A percentile compares a stretch with the other conserved stretches of the same genome.
phyloP scores from a whole-genome alignment of 1,140 invertebrate species.

The Heliconius hewitsoni region DNA sequence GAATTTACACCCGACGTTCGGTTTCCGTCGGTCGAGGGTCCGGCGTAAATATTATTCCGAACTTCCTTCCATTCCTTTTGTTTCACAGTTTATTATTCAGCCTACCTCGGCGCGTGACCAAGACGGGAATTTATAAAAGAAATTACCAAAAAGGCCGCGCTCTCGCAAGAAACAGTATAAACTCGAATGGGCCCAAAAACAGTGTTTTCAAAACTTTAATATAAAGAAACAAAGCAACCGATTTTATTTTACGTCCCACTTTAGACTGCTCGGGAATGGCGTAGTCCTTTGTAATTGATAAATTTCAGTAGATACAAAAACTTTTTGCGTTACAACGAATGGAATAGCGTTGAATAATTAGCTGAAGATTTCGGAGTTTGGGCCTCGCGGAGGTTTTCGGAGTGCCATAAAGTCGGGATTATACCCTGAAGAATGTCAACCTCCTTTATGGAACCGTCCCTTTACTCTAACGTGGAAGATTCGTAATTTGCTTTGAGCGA shows the following conservation, averaged over 20 bases:
- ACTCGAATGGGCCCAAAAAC: slow-evolving; percentile 50
- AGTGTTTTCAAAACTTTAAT: slow-evolving; percentile 61
- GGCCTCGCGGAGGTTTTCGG: slow-evolving; percentile 38
- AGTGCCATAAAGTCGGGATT: slow-evolving; percentile 61
- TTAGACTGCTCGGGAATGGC: slow-evolving; percentile 52
- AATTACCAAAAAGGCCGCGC: slow-evolving; percentile 46
- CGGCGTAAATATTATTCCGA: slow-evolving; percentile 71
- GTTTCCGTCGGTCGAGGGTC: slow-evolving; percentile 59
- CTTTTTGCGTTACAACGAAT: slow-evolving; percentile 49
- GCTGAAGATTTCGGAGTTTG: slow-evolving; percentile 44
- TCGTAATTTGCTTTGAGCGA: slow-evolving; percentile 72
- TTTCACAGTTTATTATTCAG: slow-evolving; percentile 70
- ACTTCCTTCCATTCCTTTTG: slow-evolving; percentile 68
- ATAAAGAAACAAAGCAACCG: slow-evolving; percentile 56
- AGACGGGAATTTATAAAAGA: slow-evolving; percentile 46
- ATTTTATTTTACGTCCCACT: slow-evolving; percentile 59
- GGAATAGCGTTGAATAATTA: slow-evolving; percentile 60
- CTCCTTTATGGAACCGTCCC: slow-evolving; percentile 66
- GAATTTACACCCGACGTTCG: slow-evolving; percentile 66
- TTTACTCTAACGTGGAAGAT: slow-evolving; percentile 48
- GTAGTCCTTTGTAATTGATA: slow-evolving; percentile 63
- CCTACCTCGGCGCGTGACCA: slow-evolving; percentile 44
- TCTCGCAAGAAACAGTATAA: slow-evolving; percentile 41
- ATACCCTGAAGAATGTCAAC: slow-evolving; percentile 56
- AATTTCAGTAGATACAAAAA: slow-evolving; percentile 64